phyloP scores from a whole-genome alignment of 2,797 vertebrate genomes.

The Erpetoichthys calabaricus region DNA sequence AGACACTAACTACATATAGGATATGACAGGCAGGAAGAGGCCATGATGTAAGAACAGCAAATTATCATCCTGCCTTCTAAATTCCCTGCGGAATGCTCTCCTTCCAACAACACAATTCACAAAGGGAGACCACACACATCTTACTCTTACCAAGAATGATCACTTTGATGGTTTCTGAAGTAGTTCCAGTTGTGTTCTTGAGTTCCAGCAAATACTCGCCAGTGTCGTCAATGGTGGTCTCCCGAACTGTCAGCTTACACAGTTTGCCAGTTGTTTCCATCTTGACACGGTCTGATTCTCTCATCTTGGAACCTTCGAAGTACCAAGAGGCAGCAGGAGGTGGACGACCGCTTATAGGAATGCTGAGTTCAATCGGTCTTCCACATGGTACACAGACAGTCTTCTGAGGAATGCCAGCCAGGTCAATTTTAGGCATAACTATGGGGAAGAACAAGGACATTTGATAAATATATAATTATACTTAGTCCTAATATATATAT shows the following conservation, averaged over 20 bases:
- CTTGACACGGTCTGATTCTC: slow-evolving; percentile 74
- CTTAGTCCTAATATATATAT: too few species aligned
- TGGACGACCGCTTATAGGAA: slow-evolving; percentile 80
- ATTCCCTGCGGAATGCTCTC: too few species aligned
- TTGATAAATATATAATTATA: slow-evolving; percentile 6
- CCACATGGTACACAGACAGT: slow-evolving; percentile 74
- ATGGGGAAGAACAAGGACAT: slow-evolving; percentile 19
- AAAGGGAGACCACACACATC: too few species aligned
- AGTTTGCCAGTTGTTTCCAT: slow-evolving; percentile 71
- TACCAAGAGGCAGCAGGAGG: slow-evolving; percentile 83
- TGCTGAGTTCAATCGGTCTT: slow-evolving; percentile 73
- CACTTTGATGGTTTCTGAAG: slow-evolving; percentile 73
- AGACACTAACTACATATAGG: too few species aligned
- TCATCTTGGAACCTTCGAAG: slow-evolving; percentile 70
- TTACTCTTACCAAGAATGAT: slow-evolving; percentile 79
- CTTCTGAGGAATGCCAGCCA: slow-evolving; percentile 82
- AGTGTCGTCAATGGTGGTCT: slow-evolving; percentile 82
- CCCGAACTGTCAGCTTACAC: slow-evolving; percentile 68
- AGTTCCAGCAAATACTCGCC: slow-evolving; percentile 82
- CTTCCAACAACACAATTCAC: too few species aligned
- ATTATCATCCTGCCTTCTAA: too few species aligned
- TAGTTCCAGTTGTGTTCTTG: slow-evolving; percentile 74
- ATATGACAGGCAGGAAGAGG: too few species aligned
- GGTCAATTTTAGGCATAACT: slow-evolving; percentile 84
- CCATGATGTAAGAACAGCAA: too few species aligned